Conservation (phyloP, 2,888 invertebrate genomes). For the Drosophila mayaguana region DNA sequence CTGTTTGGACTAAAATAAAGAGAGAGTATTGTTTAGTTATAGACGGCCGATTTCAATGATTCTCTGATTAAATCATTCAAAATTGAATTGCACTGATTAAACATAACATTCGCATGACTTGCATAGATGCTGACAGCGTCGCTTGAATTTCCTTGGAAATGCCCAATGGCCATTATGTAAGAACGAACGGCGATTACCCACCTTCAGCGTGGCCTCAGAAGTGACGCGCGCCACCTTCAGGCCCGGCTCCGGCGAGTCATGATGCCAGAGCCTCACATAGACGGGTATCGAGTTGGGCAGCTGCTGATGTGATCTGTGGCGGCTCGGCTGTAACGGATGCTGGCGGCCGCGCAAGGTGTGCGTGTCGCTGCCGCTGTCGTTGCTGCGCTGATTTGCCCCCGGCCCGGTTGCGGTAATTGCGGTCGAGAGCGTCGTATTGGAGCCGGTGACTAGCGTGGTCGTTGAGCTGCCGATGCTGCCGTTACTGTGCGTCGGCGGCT, state of each 20-base stretch:
- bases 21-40: background rate
- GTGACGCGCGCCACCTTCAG: constrained; percentile 87
- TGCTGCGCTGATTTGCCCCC: constrained; percentile 27
- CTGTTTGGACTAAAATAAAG: background rate
- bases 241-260: constrained; percentile 86
- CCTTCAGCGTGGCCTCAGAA: constrained; percentile 86
- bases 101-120: no score
- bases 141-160: background rate
- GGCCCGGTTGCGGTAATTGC: constrained; percentile 31
- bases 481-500: constrained; percentile 77
- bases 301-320: constrained; percentile 15
- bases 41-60: background rate
- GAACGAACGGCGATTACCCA: constrained; percentile 79
- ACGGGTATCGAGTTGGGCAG: constrained; percentile 60
- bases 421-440: constrained; percentile 59
- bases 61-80: background rate
- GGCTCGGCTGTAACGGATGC: constrained; percentile 8
- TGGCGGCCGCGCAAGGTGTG: constrained; percentile 10
- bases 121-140: background rate
- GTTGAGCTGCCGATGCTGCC: constrained; percentile 50
- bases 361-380: constrained; percentile 35
- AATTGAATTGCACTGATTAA: background rate
- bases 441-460: constrained; percentile 82
- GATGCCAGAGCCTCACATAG: constrained; percentile 74
- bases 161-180: background rate